Evolutionary conservation across 1,140 invertebrate genomes (phyloP).

Genomic region (Drosophila cardini): DNA sequence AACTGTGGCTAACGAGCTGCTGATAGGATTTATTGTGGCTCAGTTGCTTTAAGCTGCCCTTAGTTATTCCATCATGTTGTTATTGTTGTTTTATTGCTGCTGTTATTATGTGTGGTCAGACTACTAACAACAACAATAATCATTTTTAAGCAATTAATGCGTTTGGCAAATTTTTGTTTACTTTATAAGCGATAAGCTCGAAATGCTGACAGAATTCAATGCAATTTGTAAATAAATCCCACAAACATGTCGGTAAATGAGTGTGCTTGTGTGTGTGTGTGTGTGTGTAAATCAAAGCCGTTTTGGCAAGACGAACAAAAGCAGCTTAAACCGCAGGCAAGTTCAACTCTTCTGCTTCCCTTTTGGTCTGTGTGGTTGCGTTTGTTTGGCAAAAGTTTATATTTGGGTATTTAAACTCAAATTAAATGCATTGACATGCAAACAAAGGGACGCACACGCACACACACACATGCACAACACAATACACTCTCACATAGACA

Average conservation of each 20-base stretch:
- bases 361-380: slow-evolving; percentile 56
- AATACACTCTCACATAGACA: slow-evolving; percentile 9
- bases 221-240: slow-evolving; percentile 74
- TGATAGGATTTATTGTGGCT: slow-evolving; percentile 74
- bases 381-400: slow-evolving; percentile 80
- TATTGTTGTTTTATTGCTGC: neutral
- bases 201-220: slow-evolving; percentile 67
- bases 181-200: slow-evolving; percentile 61
- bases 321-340: slow-evolving; percentile 56
- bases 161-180: slow-evolving; percentile 73
- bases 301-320: slow-evolving; percentile 31
- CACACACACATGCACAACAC: slow-evolving; percentile 8
- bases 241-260: slow-evolving; percentile 32
- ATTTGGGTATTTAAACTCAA: slow-evolving; percentile 83
- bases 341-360: neutral
- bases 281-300: slow-evolving; percentile 17
- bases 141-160: slow-evolving; percentile 79
- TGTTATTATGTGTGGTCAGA: slow-evolving; percentile 14
- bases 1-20: slow-evolving; percentile 72
- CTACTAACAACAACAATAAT: slow-evolving; percentile 40
- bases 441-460: slow-evolving; percentile 57
- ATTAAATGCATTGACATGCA: slow-evolving; percentile 82
- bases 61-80: neutral
- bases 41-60: slow-evolving; percentile 60
- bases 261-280: slow-evolving; percentile 7